Percentiles rank a stretch among this genome's conserved stretches.
phyloP scores from a whole-genome alignment of 37 sponge, comb jelly and placozoan species.

The Ianthella basta region DNA sequence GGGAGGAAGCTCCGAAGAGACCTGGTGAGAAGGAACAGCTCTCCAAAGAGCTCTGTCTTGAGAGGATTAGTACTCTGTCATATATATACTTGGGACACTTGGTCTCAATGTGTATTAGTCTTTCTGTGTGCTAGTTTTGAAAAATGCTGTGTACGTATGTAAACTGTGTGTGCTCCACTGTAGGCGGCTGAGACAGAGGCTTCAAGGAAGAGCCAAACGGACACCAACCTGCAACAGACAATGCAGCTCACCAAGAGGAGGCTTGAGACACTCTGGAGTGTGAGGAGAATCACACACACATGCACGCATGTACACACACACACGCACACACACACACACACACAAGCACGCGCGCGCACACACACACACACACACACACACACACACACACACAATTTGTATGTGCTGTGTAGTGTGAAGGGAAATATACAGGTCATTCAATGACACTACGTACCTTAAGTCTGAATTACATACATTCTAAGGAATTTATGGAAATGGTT shows the following conservation, averaged over 20 bases:
- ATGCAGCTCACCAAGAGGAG: slow-evolving; percentile 86
- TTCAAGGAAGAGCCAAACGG: slow-evolving; percentile 50
- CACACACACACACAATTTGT: too few species aligned
- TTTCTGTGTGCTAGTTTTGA: not conserved
- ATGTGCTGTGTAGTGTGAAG: too few species aligned
- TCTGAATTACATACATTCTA: too few species aligned
- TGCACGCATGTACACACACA: not conserved
- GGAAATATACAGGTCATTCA: too few species aligned
- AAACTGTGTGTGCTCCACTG: slow-evolving; percentile 2
- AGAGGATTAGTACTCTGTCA: not conserved
- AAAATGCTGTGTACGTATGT: slow-evolving; percentile 9
- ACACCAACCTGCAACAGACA: slow-evolving; percentile 92
- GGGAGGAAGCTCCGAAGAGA: slow-evolving; percentile 75
- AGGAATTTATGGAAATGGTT: too few species aligned
- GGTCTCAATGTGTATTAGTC: not conserved
- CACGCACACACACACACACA: slow-evolving; percentile 5
- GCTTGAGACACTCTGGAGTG: slow-evolving; percentile 74
- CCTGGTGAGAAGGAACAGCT: slow-evolving; percentile 51
- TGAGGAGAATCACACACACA: not conserved
- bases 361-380: not conserved
- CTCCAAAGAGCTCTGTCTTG: too few species aligned
- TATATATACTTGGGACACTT: not conserved
- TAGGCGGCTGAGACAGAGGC: slow-evolving; percentile 48
- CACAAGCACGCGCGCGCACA: not conserved
- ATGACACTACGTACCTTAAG: too few species aligned